Percentiles rank a stretch among this genome's conserved stretches.
Evolutionary conservation across 2,113 vertebrate genomes (phyloP).

Genomic region (Rhagologus leucostigma): DNA sequence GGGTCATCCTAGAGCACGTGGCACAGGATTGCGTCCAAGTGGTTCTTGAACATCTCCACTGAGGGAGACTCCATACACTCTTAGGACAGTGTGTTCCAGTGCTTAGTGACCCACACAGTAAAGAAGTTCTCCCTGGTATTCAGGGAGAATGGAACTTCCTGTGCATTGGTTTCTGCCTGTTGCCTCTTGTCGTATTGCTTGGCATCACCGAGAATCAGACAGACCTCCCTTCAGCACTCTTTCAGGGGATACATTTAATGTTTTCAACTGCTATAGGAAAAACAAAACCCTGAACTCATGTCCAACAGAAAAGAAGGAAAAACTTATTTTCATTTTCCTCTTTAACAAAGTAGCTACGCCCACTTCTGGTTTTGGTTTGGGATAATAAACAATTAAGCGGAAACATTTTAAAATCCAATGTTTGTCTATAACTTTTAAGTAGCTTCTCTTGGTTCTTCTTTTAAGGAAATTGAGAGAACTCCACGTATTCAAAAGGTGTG

Average conservation of each 20-base stretch:
- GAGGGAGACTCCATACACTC: neutral
- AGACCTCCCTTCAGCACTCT: neutral
- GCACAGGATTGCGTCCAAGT: neutral
- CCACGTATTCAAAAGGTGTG: neutral
- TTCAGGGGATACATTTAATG: neutral
- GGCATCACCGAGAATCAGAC: neutral
- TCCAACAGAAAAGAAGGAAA: neutral
- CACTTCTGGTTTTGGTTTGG: conserved; percentile 23
- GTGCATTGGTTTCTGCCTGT: neutral
- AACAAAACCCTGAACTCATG: neutral
- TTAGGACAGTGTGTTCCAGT: neutral
- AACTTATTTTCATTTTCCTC: neutral
- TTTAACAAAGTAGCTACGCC: neutral
- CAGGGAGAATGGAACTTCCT: neutral
- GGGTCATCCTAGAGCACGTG: neutral
- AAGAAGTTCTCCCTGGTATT: neutral
- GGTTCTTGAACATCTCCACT: neutral
- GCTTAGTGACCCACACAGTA: rapidly evolving
- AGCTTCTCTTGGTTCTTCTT: conserved; percentile 19
- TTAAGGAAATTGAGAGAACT: neutral
- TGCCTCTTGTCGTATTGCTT: neutral
- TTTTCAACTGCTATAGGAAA: neutral
- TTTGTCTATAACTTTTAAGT: neutral
- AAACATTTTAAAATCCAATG: conserved; percentile 22
- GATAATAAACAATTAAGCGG: conserved; percentile 28